Base-by-base conservation (phyloP, 2,888 invertebrate genomes). In the Oscheius sp. region DNA sequence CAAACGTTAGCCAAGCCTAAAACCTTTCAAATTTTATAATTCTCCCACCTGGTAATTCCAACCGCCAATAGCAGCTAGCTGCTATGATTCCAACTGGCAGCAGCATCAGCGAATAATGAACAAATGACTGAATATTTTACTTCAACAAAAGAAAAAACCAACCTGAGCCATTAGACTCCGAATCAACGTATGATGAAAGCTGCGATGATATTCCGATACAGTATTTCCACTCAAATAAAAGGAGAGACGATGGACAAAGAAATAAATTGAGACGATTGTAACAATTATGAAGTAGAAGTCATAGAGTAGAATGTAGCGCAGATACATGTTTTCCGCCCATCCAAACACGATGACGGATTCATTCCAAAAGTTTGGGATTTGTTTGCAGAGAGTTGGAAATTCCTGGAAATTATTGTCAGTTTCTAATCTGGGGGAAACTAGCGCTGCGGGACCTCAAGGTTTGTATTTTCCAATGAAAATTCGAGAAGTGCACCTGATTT, bases 211-310 rank as follows among this genome's bases (percentile, higher is more conserved):
- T 13, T 16, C 21, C 5, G 56, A 56, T 13, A 56, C 5, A 16
- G 21, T 23, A 18, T 23, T 56, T 13, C 25, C 16, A 3, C 21
- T 56, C 56, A 56, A 21, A 23, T 25, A 23, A 7, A 6, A 7
- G 6, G 56, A 56, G 3, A 56, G 16, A 12, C 56, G 56, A 56
- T 56, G 21, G 6, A 56, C 27, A 16, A 56, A 56, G 25, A 56
- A 56, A 16, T 12, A 56, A 18, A 56, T 23, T 3, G 16, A 23
- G 21, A 23, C 16, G 18, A 56, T 13, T 16, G 25, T 27, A 56
- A 21, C 18, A 13, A 23, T 25, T 23, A 23, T 21, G 25, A 21
- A 23, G 21, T 23, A 56, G 21, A 23, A 18, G 7, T 13, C 13
- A 16, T 27, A 56, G 21, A 27, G 56, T 7, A 23, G 23, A 13